Evolutionary conservation across 2,113 vertebrate species (phyloP).

Genomic region (Tinamus guttatus): DNA sequence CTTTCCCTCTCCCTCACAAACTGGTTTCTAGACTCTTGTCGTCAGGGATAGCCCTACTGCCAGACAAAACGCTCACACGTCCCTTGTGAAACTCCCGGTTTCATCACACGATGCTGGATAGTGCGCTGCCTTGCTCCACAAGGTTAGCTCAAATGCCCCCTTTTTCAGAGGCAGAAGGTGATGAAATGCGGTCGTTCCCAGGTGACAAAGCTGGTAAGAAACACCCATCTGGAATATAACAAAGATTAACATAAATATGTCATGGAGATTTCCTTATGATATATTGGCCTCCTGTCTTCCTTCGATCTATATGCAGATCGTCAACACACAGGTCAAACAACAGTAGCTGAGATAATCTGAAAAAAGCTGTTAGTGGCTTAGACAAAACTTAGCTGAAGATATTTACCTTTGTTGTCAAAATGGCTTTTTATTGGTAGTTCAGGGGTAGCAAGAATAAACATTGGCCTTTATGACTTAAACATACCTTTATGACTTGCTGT

Average conservation of each 20-base stretch:
- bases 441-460: background rate
- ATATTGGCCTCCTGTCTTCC: background rate
- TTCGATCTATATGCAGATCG: background rate
- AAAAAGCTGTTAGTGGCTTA: background rate
- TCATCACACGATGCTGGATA: constrained; percentile 1
- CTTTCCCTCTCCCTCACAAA: background rate
- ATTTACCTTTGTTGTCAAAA: background rate
- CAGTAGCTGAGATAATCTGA: background rate
- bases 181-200: background rate
- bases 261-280: background rate
- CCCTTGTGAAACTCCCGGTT: background rate
- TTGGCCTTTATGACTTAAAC: too few species aligned
- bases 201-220: background rate
- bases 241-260: background rate
- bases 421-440: background rate
- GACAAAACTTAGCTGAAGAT: background rate
- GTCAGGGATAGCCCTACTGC: background rate
- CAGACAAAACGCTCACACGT: background rate
- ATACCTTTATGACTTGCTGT: background rate
- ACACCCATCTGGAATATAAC: background rate
- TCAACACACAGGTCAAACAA: background rate
- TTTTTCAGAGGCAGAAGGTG: background rate
- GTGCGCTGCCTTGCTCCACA: background rate
- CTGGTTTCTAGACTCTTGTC: background rate
- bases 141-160: background rate